Evolutionary conservation across 2,888 invertebrate species (phyloP), one percentile per base, ranked within the genome.

Genomic region (Idaea dimidiata): DNA sequence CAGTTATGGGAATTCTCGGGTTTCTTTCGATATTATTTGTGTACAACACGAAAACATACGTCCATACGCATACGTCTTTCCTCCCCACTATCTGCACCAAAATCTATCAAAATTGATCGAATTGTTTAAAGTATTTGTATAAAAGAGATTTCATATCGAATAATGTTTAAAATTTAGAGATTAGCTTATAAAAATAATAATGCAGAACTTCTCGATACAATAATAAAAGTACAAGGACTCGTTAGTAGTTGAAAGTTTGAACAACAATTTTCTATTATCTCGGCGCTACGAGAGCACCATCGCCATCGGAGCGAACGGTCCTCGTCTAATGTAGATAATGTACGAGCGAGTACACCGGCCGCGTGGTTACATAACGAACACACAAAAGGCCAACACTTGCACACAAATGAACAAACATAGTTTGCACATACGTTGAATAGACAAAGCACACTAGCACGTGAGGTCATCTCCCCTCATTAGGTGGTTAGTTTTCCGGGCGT

Each of bases 391-490:
- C 81, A 84, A 82, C 85, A 80, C 83, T 81, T 77, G 77, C 83
- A 84, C 86, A 88, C 86, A 84, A 85, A 85, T 83, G 83, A 82
- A 86, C 79, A 80, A 76, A 81, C 83, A 76, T 83, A 81, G 83
- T 86, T 87, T 86, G 86, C 87, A 86, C 84, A 82, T 84, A 84
- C 79, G 82, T 75, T 77, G 78, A 78, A 81, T 84, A 87, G 87
- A 88, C 87, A 87, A 87, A 86, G 87, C 88, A 91, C 91, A 90
- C 90, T 87, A 85, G 83, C 86, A 87, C 87, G 88, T 86, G 89
- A 90, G 91, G 91, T 92, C 91, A 92, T 92, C 91, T 91, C 91
- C 91, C 91, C 91, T 92, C 91, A 91, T 92, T 92, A 92, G 90
- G 90, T 89, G 91, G 91, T 91, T 92, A 91, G 91, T 92, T 92